Base-by-base conservation (phyloP, 1,140 invertebrate genomes). In the Dufourea novaeangliae region DNA sequence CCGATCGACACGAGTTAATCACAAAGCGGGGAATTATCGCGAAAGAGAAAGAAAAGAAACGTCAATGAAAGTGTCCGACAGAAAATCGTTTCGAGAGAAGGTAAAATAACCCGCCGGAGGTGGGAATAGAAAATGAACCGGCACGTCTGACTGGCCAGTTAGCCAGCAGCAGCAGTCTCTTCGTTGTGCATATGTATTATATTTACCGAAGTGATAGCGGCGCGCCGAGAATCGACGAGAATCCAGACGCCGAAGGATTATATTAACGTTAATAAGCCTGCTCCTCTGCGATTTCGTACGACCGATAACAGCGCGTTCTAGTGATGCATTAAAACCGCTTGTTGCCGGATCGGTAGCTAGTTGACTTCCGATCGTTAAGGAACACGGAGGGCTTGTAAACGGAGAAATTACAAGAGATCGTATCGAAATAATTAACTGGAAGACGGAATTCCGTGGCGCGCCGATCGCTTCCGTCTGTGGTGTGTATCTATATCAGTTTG, bases 371-470 rank as follows among this genome's bases (percentile, higher is more conserved):
- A 59, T 20, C 34, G 34, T 22, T 39, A 34, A 17, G 6, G 34
- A 34, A 11, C 5, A 68, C 46, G 22, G 44, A 52, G 27, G 20
- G 7, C 46, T 52, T 67, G 52, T 69, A 69, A 69, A 69, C 54
- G 50, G 37, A 7, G 52, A 69, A 69, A 69, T 69, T 57, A 69
- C 52, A 17, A 6, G 46, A 69, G 67, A 69, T 69, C 25, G 37
- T 69, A 69, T 69, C 67, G 39, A 37, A 69, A 69, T 69, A 69
- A 69, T 69, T 69, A 69, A 57, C 52, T 20, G 67, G 67, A 54
- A 57, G 20, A 37, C 32, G 25, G 54, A 37, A 69, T 57, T 37
- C 67, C 67, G 20, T 39, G 32, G 32, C 32, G 10, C 11, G 32
- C 10, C 0, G 32, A 20, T 22, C 39, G 22, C 50, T 68, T 68